Evolutionary conservation across 2,888 invertebrate genomes (phyloP).

Genomic region (Drosophila phalerata): DNA sequence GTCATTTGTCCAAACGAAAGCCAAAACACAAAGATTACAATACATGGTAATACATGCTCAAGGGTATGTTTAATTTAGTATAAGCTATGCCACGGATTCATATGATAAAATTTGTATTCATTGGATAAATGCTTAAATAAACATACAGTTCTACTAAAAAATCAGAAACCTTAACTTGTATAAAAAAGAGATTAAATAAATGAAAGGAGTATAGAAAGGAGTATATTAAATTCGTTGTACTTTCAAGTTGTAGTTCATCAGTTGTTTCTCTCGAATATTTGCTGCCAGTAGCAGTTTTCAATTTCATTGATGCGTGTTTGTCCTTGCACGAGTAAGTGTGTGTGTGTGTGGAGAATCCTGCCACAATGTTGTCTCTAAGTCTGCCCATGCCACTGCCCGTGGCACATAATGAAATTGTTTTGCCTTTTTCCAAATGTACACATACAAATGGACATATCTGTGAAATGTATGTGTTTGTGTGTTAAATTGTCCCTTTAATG

Average conservation of each 20-base stretch:
- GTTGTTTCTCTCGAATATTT: constrained; percentile 17
- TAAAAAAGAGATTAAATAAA: neutral
- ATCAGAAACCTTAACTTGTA: neutral
- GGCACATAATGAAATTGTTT: constrained; percentile 70
- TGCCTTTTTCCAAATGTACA: constrained; percentile 57
- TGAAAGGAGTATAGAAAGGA: neutral
- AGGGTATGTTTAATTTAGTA: constrained; percentile 6
- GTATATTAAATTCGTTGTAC: neutral
- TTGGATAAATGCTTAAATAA: neutral
- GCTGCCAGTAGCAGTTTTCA: constrained; percentile 58
- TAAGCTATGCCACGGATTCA: neutral
- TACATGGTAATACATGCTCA: neutral
- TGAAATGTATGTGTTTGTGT: neutral
- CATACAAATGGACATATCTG: constrained; percentile 10
- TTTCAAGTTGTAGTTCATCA: neutral
- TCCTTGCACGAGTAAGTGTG: constrained; percentile 17
- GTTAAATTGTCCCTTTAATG: neutral
- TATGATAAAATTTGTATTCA: neutral
- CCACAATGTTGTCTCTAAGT: constrained; percentile 47
- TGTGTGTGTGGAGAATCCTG: constrained; percentile 24
- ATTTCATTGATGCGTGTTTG: constrained; percentile 59
- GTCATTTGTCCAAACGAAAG: constrained; percentile 24
- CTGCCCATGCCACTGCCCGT: constrained; percentile 23
- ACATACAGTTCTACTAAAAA: neutral
- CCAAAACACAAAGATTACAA: constrained; percentile 17